Percentiles rank a stretch among this genome's conserved stretches.
These are phyloP conservation scores for Marisa cornuarietis DNA, from an alignment of 1,140 invertebrate species.

Conservation along the genomic window DNA sequence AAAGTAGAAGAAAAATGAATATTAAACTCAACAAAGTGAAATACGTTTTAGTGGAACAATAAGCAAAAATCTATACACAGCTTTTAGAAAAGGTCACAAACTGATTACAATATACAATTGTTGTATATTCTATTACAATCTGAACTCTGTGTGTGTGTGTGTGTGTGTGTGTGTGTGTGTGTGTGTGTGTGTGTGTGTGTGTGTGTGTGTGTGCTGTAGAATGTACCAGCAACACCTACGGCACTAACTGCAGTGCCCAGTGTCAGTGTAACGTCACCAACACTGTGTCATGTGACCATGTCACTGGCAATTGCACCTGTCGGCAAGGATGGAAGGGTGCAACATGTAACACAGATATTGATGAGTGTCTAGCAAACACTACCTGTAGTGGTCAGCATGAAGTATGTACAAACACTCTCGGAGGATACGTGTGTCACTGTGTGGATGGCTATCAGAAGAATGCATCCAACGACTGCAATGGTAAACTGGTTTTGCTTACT, in stretches of 20 bases:
- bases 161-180: too few relatives aligned
- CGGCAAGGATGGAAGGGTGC: conserved; percentile 7
- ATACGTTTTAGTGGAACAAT: too few relatives aligned
- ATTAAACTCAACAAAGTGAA: too few relatives aligned
- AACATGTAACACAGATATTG: background rate
- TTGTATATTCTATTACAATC: too few relatives aligned
- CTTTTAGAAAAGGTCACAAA: too few relatives aligned
- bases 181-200: too few relatives aligned
- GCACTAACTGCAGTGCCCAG: background rate
- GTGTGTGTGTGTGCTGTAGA: background rate
- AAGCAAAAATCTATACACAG: too few relatives aligned
- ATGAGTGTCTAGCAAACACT: conserved; percentile 26
- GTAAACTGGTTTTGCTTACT: too few relatives aligned
- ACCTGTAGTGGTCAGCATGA: background rate
- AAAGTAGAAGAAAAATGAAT: too few relatives aligned
- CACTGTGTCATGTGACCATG: conserved; percentile 1
- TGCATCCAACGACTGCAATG: too few relatives aligned
- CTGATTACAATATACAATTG: too few relatives aligned
- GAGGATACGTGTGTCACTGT: background rate
- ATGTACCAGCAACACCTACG: background rate
- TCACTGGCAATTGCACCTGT: conserved; percentile 7
- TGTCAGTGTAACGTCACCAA: conserved; percentile 3
- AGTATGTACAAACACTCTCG: background rate
- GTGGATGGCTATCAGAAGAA: background rate
- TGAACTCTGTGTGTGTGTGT: too few relatives aligned